Evolutionary conservation across 2,888 invertebrate species (phyloP).

Genomic region (Stomorhina lunata): DNA sequence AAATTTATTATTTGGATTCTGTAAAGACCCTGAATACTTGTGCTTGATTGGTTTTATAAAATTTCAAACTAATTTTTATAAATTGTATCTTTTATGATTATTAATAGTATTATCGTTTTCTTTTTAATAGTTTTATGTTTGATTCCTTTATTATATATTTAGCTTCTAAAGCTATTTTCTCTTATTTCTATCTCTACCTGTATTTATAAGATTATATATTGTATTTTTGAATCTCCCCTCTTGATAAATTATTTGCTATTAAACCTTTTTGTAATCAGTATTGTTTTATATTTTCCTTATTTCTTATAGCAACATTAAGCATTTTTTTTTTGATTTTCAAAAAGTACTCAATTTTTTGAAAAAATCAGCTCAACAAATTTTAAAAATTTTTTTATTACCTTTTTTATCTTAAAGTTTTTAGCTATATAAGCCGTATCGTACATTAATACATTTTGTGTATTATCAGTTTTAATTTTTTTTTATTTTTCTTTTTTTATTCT

Average conservation of each 20-base stretch:
- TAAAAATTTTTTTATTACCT: not conserved
- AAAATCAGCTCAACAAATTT: not conserved
- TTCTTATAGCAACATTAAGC: not conserved
- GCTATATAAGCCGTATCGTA: slow-evolving; percentile 5
- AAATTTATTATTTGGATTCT: too few species aligned
- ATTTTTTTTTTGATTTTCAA: not conserved
- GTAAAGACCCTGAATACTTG: too few species aligned
- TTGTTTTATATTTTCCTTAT: not conserved
- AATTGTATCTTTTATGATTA: too few species aligned
- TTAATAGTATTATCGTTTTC: slow-evolving; percentile 30
- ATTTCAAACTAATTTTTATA: too few species aligned
- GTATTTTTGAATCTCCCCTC: not conserved
- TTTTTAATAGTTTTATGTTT: slow-evolving; percentile 26
- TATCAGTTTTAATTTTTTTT: slow-evolving; percentile 40
- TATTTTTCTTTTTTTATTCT: slow-evolving; percentile 35
- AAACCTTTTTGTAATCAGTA: not conserved
- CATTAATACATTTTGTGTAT: slow-evolving; percentile 48
- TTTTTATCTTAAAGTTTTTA: slow-evolving; percentile 11
- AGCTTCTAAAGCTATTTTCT: slow-evolving; percentile 47
- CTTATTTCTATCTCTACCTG: not conserved
- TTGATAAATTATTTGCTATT: not conserved
- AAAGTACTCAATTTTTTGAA: not conserved
- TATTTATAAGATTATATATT: slow-evolving; percentile 21
- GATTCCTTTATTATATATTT: slow-evolving; percentile 6
- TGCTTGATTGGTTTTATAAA: too few species aligned